Percentiles rank a stretch among this genome's conserved stretches.
Evolutionary conservation across 2,888 invertebrate species (phyloP).

Genomic region (Philereme vetulata): DNA sequence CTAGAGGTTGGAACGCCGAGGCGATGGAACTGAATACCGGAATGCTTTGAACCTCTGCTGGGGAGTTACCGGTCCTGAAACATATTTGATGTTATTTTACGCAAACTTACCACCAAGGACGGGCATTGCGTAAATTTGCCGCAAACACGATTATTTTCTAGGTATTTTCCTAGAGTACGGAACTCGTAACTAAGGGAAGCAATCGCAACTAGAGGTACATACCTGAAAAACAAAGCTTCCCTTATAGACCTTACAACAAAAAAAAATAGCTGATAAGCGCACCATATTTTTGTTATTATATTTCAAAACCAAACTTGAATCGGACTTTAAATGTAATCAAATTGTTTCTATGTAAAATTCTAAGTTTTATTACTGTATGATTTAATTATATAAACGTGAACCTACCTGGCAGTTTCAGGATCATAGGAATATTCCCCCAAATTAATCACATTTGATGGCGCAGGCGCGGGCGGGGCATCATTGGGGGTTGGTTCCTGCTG

Average conservation of each 20-base stretch:
- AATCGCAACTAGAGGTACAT: conserved; percentile 5
- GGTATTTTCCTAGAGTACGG: too few species aligned
- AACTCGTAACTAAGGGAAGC: background rate
- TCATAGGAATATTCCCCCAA: conserved; percentile 69
- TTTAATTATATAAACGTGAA: background rate
- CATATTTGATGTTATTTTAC: background rate
- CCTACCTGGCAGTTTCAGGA: conserved; percentile 55
- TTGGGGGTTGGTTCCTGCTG: conserved; percentile 48
- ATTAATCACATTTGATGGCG: conserved; percentile 51
- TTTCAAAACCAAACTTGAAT: too few species aligned
- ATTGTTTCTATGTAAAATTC: background rate
- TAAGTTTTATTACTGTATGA: too few species aligned
- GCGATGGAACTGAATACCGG: conserved; percentile 63
- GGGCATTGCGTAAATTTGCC: too few species aligned
- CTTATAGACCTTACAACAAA: conserved; percentile 24
- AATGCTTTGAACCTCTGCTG: conserved; percentile 7
- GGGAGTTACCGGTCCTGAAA: conserved; percentile 17
- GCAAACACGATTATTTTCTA: too few species aligned
- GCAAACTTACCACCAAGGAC: too few species aligned
- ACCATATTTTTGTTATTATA: background rate
- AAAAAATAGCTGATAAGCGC: conserved; percentile 14
- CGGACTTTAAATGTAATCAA: background rate
- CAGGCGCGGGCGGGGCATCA: conserved; percentile 36
- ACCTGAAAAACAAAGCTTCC: conserved; percentile 17
- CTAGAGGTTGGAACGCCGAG: conserved; percentile 73